Evolutionary conservation across 2,113 vertebrate species (phyloP), one percentile per base, ranked within the genome.

Genomic region (Pluvianellus socialis): DNA sequence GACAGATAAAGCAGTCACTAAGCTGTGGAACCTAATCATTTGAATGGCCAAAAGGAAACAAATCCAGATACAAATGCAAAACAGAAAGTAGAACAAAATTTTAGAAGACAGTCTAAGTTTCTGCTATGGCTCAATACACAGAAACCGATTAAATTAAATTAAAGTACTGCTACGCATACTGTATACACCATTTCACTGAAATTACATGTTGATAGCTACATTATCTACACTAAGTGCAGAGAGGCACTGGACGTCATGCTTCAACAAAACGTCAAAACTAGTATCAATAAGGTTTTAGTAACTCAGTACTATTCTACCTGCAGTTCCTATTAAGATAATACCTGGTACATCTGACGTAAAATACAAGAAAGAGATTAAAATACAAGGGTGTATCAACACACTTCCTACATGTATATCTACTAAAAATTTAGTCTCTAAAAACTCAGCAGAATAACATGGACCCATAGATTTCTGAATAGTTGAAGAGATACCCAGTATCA

Each of bases 231-330:
- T 98, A 98, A 99, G 98, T 99, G 98, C 98, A 97, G 97, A 97
- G 98, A 99, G 98, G 99, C 99, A 99, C 99, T 98, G 98, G 98
- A 98, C 98, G 97, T 98, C 99, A 99, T 98, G 98, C 98, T 96
- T 98, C 98, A 98, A 98, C 97, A 98, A 98, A 98, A 97, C 95
- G 97, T 98, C 93, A 97, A 91, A 79, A 97, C 93, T 97, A 90
- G 90, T 96, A 96, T 84, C 97, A 91, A 90, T 88, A 97, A 97
- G 94, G 94, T 95, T 96, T 95, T 97, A 98, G 97, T 96, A 96
- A 97, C 87, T 92, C 94, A 96, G 86, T 74, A 94, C 96, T 93
- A 97, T 52, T 88, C 92, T 96, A 95, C 68, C 76, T 92, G 80
- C 20, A 20, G 97, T 97, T 98, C 98, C 97, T 98, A 96, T 95